A percentile compares a stretch with the other conserved stretches of the same genome.
These are phyloP conservation scores for Mythimna albipuncta DNA, from an alignment of 2,888 invertebrate species.

Conservation along the genomic window DNA sequence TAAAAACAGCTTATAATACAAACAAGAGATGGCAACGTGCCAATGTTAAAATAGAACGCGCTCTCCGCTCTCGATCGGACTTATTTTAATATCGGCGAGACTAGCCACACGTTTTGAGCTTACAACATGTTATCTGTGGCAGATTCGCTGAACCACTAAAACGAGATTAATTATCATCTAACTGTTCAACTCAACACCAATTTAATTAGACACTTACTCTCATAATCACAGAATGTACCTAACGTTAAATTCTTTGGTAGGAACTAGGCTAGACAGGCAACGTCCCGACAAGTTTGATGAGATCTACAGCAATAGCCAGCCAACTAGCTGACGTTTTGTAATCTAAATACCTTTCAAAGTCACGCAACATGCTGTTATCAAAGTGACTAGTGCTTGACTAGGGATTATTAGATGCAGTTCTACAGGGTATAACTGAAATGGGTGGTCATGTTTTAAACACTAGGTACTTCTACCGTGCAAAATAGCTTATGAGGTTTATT, in stretches of 20 bases:
- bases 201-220: background rate
- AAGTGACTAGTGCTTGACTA: background rate
- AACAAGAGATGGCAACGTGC: conserved; percentile 89
- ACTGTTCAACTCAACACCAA: background rate
- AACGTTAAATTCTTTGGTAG: background rate
- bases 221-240: conserved; percentile 4
- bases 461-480: background rate
- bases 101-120: conserved; percentile 76
- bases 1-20: conserved; percentile 91
- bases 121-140: conserved; percentile 78
- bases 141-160: conserved; percentile 37
- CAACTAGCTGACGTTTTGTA: conserved; percentile 3
- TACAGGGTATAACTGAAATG: background rate
- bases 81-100: conserved; percentile 88
- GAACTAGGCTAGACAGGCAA: background rate
- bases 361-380: background rate
- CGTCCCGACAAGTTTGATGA: conserved; percentile 6
- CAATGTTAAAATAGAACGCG: conserved; percentile 87
- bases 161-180: conserved; percentile 17
- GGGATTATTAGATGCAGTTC: background rate
- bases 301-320: background rate
- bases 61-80: conserved; percentile 87
- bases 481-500: background rate
- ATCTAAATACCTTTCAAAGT: conserved; percentile 27
- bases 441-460: too few species aligned